phyloP scores from a whole-genome alignment of 1,140 invertebrate genomes.

The Trichomalopsis sarcophagae region DNA sequence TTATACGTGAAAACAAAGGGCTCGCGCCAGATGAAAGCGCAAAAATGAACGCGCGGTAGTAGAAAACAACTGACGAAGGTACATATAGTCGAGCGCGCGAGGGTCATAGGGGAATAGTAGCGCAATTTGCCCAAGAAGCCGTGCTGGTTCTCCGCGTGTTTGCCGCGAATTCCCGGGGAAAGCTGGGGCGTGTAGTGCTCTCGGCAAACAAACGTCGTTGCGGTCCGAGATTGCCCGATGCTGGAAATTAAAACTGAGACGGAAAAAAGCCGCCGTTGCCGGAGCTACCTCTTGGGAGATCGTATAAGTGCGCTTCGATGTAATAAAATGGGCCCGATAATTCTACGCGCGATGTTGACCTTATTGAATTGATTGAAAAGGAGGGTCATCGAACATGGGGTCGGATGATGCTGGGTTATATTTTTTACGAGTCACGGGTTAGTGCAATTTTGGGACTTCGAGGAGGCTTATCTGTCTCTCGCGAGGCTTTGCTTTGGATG shows the following conservation, averaged over 20 bases:
- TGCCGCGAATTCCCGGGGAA: not conserved
- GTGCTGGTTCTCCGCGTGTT: not conserved
- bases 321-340: no score
- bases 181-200: no score
- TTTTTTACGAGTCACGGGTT: no score
- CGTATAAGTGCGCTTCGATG: no score
- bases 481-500: no score
- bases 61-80: not conserved
- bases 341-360: no score
- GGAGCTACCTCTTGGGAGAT: not conserved
- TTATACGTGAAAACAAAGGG: not conserved
- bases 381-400: no score
- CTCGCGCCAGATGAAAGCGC: not conserved
- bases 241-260: not conserved
- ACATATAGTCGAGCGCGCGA: not conserved
- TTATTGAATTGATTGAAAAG: no score
- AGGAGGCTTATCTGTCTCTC: no score
- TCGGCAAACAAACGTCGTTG: no score
- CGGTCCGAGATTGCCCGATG: not conserved
- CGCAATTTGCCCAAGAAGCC: not conserved
- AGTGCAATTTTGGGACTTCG: no score
- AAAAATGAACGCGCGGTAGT: not conserved
- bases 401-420: no score
- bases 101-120: not conserved
- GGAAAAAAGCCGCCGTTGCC: not conserved